A percentile compares a stretch with the other conserved stretches of the same genome.
Evolutionary conservation across 1,140 invertebrate genomes (phyloP).

Genomic region (Notospermus geniculatus): DNA sequence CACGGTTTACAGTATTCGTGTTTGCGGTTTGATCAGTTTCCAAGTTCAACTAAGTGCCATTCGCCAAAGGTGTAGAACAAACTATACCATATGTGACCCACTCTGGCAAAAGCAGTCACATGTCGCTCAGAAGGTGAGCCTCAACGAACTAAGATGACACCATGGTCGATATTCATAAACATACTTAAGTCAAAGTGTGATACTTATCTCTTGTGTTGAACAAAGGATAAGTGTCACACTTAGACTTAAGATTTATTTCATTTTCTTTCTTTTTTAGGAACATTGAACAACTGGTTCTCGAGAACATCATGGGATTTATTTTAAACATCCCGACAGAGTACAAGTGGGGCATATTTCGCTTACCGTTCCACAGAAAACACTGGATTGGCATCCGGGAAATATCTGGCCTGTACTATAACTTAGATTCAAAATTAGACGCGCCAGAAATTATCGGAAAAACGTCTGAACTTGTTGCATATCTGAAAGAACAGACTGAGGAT

Average conservation of each 20-base stretch:
- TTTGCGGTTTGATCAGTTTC: too few relatives aligned
- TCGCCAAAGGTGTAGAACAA: too few relatives aligned
- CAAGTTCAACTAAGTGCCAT: too few relatives aligned
- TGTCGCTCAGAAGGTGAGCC: too few relatives aligned
- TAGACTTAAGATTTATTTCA: background rate
- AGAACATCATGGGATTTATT: conserved; percentile 85
- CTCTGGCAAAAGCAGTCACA: too few relatives aligned
- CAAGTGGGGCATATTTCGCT: conserved; percentile 78
- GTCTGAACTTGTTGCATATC: conserved; percentile 70
- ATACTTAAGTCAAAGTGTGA: too few relatives aligned
- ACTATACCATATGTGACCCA: too few relatives aligned
- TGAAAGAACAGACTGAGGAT: conserved; percentile 74
- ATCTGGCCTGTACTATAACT: conserved; percentile 77
- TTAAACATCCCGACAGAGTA: conserved; percentile 87
- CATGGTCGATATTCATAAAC: too few relatives aligned
- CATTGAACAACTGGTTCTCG: conserved; percentile 73
- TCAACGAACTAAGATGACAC: too few relatives aligned
- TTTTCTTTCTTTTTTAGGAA: conserved; percentile 64
- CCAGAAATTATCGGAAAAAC: conserved; percentile 84
- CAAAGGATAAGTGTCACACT: too few relatives aligned
- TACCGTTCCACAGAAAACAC: conserved; percentile 81
- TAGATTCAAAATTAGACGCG: conserved; percentile 85
- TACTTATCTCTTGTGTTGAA: too few relatives aligned
- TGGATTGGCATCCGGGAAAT: conserved; percentile 72
- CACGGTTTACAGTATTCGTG: too few relatives aligned